Evolutionary conservation across 2,888 invertebrate genomes (phyloP).

Genomic region (Andrena trimmerana): DNA sequence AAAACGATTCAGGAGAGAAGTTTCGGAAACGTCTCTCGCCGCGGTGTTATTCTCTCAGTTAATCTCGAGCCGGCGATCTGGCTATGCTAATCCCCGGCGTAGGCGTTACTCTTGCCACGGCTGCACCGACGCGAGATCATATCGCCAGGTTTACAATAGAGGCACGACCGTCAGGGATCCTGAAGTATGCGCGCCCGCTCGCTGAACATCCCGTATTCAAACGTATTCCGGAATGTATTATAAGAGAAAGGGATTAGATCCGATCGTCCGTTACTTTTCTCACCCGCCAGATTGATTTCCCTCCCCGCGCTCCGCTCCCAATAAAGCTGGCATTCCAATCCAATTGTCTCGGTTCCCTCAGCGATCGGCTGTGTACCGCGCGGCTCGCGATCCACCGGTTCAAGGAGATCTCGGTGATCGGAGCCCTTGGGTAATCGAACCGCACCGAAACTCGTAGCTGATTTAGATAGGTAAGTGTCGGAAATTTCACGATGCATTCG

Average conservation of each 20-base stretch:
- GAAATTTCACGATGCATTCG: no score
- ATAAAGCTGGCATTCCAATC: not conserved
- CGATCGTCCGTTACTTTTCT: conserved; percentile 32
- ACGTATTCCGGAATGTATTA: conserved; percentile 68
- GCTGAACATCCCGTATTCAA: conserved; percentile 64
- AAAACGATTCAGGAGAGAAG: conserved; percentile 14
- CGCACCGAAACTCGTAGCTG: not conserved
- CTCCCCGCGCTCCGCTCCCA: not conserved
- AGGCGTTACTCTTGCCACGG: conserved; percentile 67
- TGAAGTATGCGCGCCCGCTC: conserved; percentile 49
- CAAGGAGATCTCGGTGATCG: no score
- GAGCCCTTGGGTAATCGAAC: not conserved
- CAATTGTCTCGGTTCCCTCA: no score
- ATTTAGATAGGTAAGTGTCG: no score
- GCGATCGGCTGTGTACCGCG: not conserved
- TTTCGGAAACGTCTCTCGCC: conserved; percentile 50
- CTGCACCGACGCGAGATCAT: conserved; percentile 65
- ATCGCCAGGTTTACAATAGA: conserved; percentile 69
- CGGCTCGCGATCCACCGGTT: not conserved
- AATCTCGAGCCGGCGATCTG: conserved; percentile 63
- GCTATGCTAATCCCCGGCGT: conserved; percentile 70
- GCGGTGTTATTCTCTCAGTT: conserved; percentile 44
- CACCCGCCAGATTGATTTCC: not conserved
- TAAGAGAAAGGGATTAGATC: conserved; percentile 62
- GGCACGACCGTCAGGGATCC: conserved; percentile 60